Evolutionary conservation across 2,113 vertebrate species (phyloP).

Genomic region (Spea bombifrons): DNA sequence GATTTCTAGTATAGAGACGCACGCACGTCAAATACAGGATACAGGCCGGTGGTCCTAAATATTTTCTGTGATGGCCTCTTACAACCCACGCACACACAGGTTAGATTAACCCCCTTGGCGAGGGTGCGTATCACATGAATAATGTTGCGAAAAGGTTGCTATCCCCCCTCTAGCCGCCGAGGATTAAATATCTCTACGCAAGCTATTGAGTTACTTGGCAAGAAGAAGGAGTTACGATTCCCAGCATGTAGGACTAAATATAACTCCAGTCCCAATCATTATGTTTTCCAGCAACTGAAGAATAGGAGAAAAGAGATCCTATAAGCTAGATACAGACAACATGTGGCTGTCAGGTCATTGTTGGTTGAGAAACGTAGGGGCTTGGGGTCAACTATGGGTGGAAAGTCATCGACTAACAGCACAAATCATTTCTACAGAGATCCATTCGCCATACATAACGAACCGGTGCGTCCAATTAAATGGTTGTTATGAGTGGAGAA

Average conservation of each 20-base stretch:
- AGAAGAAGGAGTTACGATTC: background rate
- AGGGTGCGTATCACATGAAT: too few relatives aligned
- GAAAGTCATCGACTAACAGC: slow-evolving; percentile 35
- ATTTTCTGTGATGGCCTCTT: too few relatives aligned
- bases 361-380: background rate
- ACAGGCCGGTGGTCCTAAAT: too few relatives aligned
- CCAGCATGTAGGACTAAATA: slow-evolving; percentile 8
- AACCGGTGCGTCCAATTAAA: background rate
- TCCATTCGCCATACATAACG: background rate
- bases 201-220: background rate
- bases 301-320: background rate
- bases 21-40: too few relatives aligned
- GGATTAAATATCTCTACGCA: background rate
- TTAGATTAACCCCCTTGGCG: too few relatives aligned
- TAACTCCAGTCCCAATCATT: slow-evolving; percentile 2
- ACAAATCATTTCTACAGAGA: slow-evolving; percentile 15
- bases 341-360: slow-evolving; percentile 2
- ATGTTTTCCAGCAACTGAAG: background rate
- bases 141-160: too few relatives aligned
- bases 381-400: background rate
- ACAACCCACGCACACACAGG: too few relatives aligned
- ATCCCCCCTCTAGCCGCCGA: too few relatives aligned
- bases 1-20: too few relatives aligned
- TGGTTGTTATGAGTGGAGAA: background rate
- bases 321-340: background rate